Percentiles rank a stretch among this genome's conserved stretches.
phyloP scores from a whole-genome alignment of 35 echinoderm and acorn worm species.

The Diadema setosum region DNA sequence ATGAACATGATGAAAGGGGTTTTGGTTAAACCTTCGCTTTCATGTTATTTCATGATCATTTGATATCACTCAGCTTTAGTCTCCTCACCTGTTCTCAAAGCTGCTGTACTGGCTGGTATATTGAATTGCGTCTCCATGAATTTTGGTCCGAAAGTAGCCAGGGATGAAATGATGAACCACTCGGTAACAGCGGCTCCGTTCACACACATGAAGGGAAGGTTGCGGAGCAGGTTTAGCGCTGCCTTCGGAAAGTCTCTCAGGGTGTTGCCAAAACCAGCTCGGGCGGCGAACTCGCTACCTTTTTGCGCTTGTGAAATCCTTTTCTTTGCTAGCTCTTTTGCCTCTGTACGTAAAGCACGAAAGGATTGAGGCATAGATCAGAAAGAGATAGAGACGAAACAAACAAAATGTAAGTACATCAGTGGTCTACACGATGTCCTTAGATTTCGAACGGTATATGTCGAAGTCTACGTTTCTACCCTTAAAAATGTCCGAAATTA shows the following conservation, averaged over 20 bases:
- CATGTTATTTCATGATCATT: no score
- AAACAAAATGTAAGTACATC: no score
- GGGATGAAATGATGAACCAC: slow-evolving; percentile 77
- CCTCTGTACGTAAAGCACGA: slow-evolving; percentile 4
- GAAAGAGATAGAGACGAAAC: no score
- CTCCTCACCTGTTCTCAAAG: slow-evolving; percentile 66
- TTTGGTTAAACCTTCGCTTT: no score
- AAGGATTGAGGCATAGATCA: no score
- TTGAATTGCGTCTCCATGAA: slow-evolving; percentile 96
- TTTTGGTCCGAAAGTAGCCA: slow-evolving; percentile 94
- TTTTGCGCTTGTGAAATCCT: slow-evolving; percentile 61
- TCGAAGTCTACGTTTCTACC: no score
- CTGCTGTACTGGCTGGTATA: slow-evolving; percentile 57
- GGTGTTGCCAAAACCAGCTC: slow-evolving; percentile 75
- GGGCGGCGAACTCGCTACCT: slow-evolving; percentile 64
- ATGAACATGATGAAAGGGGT: no score
- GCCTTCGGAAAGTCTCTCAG: slow-evolving; percentile 84
- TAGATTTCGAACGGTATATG: no score
- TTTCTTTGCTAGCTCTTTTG: slow-evolving; percentile 38
- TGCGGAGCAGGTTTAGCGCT: slow-evolving; percentile 49
- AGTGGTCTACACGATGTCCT: no score
- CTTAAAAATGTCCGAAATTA: no score
- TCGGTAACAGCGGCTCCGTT: slow-evolving; percentile 74
- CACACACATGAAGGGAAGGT: slow-evolving; percentile 94
- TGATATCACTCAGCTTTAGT: no score